Base-by-base conservation (phyloP, 2,888 invertebrate genomes). In the Pinctada fucata region DNA sequence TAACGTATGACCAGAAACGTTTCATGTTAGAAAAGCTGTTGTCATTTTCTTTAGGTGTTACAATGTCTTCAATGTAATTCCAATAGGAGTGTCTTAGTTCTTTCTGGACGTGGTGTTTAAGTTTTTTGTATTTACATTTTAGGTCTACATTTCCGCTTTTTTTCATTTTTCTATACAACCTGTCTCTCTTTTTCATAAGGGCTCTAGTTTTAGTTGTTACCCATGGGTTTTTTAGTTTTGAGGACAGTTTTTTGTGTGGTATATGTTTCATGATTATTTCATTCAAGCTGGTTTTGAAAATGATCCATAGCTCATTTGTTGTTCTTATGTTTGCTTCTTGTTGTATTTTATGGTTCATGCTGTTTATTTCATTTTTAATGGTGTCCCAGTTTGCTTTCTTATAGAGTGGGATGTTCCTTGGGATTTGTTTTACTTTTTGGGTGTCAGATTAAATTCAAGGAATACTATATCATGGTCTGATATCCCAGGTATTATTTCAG, bases 401-500 rank as follows among this genome's bases (percentile, higher is more conserved):
- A 31, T 31, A 31, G 31, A 31, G 31, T 73, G 74, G 73, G 2
- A 74, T 77, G 31, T 67, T 70, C 3, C 80, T 16, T n/a, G 77
- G 68, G 13, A 63, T 74, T 75, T 81, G 81, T 45, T 72, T 66
- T 58, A 5, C 10, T 52, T n/a, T 70, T 66, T 74, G 50, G 45
- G 31, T 64, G 3, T 10, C 6, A 58, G 47, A 50, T 76, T n/a
- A 13, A 72, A 13, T 31, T 79, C 79, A 31, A 65, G 2, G 66
- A 72, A 79, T 10, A 79, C 74, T 51, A 79, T 75, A 49, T 79
- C 79, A 50, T 79, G 75, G 72, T 75, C 79, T 6, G 79, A 75
- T 3, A 79, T 58, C 16, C 79, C 79, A 52, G 67, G 70, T 13
- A 71, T 70, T 48, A 67, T 72, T 10, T 77, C 72, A 3, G 45